Conservation (phyloP, 2,113 vertebrate genomes). For the Carassius gibelio region DNA sequence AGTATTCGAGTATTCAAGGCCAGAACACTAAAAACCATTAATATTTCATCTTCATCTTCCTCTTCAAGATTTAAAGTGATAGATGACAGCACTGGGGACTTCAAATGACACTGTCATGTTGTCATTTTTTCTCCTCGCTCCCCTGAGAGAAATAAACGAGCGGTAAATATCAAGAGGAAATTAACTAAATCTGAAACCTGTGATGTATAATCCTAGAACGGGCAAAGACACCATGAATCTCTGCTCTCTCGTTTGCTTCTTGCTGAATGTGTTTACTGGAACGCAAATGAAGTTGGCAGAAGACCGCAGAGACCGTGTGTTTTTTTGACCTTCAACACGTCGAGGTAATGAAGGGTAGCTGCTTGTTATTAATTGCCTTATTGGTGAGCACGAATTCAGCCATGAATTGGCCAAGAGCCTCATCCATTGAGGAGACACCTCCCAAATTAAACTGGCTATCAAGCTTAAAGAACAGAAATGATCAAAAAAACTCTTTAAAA, state of each 20-base stretch:
- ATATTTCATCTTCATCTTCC: conserved; percentile 55
- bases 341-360: conserved; percentile 14
- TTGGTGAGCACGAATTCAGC: neutral
- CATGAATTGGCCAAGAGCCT: neutral
- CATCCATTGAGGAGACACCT: neutral
- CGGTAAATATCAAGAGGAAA: conserved; percentile 46
- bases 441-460: no score
- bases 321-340: conserved; percentile 24
- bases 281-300: neutral
- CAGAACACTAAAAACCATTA: conserved; percentile 54
- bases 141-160: conserved; percentile 38
- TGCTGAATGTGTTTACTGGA: conserved; percentile 17
- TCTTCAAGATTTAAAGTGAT: conserved; percentile 54
- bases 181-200: conserved; percentile 32
- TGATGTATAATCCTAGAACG: conserved; percentile 44
- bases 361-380: conserved; percentile 28
- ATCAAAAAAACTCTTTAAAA: neutral
- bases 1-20: conserved; percentile 58
- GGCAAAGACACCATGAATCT: conserved; percentile 34
- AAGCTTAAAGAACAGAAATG: neutral
- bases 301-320: neutral
- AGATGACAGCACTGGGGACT: conserved; percentile 41
- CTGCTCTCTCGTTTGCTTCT: neutral
- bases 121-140: neutral
- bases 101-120: neutral